Percentiles rank a stretch among this genome's conserved stretches.
phyloP scores from a whole-genome alignment of 2,888 invertebrate genomes.

The Cancer borealis region DNA sequence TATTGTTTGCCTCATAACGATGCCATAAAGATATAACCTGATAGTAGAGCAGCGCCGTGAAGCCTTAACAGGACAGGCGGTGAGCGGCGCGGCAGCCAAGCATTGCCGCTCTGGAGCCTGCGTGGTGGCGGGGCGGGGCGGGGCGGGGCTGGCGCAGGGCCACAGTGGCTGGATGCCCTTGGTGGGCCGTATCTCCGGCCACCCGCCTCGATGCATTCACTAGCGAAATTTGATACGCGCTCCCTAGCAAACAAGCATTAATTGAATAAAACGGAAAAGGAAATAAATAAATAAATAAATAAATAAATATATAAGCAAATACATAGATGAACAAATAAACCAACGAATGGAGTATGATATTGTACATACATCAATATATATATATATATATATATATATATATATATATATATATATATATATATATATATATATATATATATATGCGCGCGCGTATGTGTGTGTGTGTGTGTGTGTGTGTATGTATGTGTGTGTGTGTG shows the following conservation, averaged over 20 bases:
- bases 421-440: not conserved
- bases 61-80: not conserved
- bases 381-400: not conserved
- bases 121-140: not conserved
- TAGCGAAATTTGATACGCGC: not conserved
- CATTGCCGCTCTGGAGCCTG: not conserved
- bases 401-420: not conserved
- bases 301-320: not conserved
- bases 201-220: not conserved
- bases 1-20: not conserved
- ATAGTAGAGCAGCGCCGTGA: not conserved
- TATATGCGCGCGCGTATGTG: not conserved
- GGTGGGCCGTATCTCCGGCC: not conserved
- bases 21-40: not conserved
- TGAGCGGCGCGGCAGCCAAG: not conserved
- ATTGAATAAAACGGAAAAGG: not conserved
- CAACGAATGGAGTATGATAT: not conserved
- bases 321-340: not conserved
- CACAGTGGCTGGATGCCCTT: not conserved
- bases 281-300: not conserved
- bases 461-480: not conserved
- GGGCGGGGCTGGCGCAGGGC: conserved; percentile 15
- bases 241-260: not conserved
- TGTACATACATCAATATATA: not conserved
- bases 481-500: not conserved